Conservation (phyloP, 2,888 invertebrate genomes). For the Trichogramma evanescens region DNA sequence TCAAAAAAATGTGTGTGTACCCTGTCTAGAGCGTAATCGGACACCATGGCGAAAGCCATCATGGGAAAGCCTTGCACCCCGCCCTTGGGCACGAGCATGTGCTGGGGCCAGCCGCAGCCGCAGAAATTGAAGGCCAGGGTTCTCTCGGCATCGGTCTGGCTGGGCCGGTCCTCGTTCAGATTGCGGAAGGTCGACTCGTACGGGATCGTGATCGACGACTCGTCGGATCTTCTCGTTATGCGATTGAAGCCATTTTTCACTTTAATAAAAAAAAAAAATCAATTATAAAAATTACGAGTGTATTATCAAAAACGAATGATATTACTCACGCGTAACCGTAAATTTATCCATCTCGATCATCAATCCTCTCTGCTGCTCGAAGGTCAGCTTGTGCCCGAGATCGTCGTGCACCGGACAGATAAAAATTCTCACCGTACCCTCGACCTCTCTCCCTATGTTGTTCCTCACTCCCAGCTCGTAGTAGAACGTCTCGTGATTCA, state of each 20-base stretch:
- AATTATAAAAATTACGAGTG: slow-evolving; percentile 34
- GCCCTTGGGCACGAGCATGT: slow-evolving; percentile 71
- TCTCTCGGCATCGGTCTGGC: slow-evolving; percentile 43
- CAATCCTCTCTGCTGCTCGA: slow-evolving; percentile 57
- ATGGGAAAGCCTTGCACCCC: slow-evolving; percentile 58
- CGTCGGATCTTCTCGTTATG: slow-evolving; percentile 58
- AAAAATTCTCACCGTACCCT: slow-evolving; percentile 65
- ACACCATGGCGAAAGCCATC: slow-evolving; percentile 71
- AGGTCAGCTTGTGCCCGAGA: slow-evolving; percentile 57
- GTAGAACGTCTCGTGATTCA: slow-evolving; percentile 66
- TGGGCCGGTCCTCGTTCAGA: slow-evolving; percentile 56
- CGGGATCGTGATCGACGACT: slow-evolving; percentile 78
- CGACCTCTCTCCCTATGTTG: slow-evolving; percentile 44
- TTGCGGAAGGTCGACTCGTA: slow-evolving; percentile 76
- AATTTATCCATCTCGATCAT: slow-evolving; percentile 72
- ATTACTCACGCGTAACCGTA: slow-evolving; percentile 54
- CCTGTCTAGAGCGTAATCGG: slow-evolving; percentile 62
- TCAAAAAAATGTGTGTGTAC: slow-evolving; percentile 44
- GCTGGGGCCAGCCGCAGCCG: slow-evolving; percentile 83
- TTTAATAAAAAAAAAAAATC: neutral
- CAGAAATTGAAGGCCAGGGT: slow-evolving; percentile 65
- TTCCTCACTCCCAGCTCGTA: slow-evolving; percentile 61
- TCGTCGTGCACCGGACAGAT: slow-evolving; percentile 61
- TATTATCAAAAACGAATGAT: slow-evolving; percentile 39
- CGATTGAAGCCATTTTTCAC: slow-evolving; percentile 48